Evolutionary conservation across 1,140 invertebrate species (phyloP).

Genomic region (Doryteuthis pealeii): DNA sequence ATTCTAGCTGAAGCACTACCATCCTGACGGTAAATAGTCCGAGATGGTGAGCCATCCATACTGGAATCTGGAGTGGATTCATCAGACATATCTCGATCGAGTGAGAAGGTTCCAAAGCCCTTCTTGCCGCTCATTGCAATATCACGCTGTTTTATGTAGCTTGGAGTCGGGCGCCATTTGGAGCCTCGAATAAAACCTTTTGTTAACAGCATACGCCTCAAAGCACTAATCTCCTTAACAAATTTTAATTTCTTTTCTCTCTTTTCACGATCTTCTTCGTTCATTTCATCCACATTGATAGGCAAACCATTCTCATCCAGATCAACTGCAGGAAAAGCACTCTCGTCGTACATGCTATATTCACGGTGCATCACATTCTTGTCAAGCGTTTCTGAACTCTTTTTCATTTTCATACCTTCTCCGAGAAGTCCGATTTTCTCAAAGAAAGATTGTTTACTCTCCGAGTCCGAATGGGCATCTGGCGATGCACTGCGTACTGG

Average conservation of each 20-base stretch:
- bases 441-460: slow-evolving; percentile 3
- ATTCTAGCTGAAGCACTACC: slow-evolving; percentile 2
- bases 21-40: slow-evolving; percentile 4
- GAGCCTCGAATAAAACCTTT: slow-evolving; percentile 2
- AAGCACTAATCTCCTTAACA: background rate
- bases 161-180: slow-evolving; percentile 1
- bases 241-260: background rate
- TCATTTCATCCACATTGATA: background rate
- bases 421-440: slow-evolving; percentile 2
- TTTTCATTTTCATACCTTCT: slow-evolving; percentile 2
- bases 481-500: background rate
- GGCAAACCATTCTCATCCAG: slow-evolving; percentile 1
- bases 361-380: slow-evolving; percentile 4
- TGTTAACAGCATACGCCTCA: background rate
- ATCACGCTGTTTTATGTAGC: background rate
- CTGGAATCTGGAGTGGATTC: slow-evolving; percentile 5
- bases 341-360: background rate
- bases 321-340: background rate
- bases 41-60: slow-evolving; percentile 8
- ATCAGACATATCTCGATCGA: background rate
- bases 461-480: background rate
- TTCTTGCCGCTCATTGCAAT: background rate
- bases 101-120: background rate
- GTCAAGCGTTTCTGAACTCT: background rate
- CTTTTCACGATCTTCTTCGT: background rate